phyloP scores from a whole-genome alignment of 2,797 vertebrate genomes.

The Channa striata region DNA sequence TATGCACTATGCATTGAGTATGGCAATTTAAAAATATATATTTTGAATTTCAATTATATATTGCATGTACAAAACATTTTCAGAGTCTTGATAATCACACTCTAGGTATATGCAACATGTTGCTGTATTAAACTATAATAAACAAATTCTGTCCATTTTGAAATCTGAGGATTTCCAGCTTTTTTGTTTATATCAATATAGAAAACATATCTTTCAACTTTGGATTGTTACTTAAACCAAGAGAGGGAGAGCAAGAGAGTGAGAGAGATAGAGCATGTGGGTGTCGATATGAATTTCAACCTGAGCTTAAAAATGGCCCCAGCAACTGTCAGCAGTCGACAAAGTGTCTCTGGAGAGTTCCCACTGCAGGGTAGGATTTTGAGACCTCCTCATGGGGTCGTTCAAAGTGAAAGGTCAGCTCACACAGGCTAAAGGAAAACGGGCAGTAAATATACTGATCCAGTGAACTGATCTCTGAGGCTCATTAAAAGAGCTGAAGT shows the following conservation, averaged over 20 bases:
- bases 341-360: constrained; percentile 34
- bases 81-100: too few relatives aligned
- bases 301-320: constrained; percentile 61
- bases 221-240: too few relatives aligned
- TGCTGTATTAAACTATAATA: too few relatives aligned
- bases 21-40: background rate
- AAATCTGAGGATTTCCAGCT: too few relatives aligned
- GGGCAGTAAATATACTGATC: constrained; percentile 17
- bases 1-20: background rate
- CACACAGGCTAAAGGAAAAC: constrained; percentile 1
- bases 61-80: too few relatives aligned
- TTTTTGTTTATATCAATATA: too few relatives aligned
- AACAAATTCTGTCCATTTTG: too few relatives aligned
- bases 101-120: too few relatives aligned
- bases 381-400: constrained; percentile 37
- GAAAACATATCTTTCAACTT: too few relatives aligned
- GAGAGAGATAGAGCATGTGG: constrained; percentile 11
- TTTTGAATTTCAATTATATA: background rate
- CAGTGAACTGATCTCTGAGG: constrained; percentile 2
- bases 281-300: constrained; percentile 34
- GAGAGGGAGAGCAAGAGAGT: background rate
- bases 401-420: constrained; percentile 47
- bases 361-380: constrained; percentile 21
- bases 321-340: constrained; percentile 54
- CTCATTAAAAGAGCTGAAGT: background rate